Percentiles rank a stretch among this genome's conserved stretches.
These are phyloP conservation scores for Cuculus canorus DNA, from an alignment of 2,797 vertebrate genomes.

Conservation along the genomic window DNA sequence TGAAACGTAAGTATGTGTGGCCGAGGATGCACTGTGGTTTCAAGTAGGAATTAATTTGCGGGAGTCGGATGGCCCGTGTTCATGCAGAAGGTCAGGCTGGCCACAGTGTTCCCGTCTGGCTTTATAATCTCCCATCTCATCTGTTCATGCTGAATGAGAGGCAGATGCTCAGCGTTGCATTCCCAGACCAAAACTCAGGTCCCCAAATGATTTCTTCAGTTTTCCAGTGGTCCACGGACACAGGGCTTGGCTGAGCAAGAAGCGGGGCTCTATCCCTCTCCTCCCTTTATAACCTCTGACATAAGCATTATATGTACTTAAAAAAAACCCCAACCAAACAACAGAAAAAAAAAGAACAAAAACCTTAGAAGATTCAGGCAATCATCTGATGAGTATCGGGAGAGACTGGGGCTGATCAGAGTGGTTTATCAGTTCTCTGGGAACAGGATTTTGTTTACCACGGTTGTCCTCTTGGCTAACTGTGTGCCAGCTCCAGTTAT, in stretches of 20 bases:
- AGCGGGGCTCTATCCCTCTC: neutral
- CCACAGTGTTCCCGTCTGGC: neutral
- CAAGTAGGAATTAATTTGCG: slow-evolving; percentile 25
- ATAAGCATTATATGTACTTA: neutral
- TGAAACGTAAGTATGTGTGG: neutral
- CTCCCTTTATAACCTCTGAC: neutral
- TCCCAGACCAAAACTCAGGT: neutral
- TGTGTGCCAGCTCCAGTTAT: neutral
- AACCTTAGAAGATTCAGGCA: neutral
- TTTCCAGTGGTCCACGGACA: neutral
- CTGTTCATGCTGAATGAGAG: neutral
- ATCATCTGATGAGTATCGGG: neutral
- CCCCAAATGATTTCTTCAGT: neutral
- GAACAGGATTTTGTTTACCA: neutral
- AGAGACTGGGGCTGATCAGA: neutral
- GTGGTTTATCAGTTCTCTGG: neutral
- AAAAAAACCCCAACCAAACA: rapidly evolving
- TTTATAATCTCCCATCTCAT: slow-evolving; percentile 30
- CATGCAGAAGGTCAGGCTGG: neutral
- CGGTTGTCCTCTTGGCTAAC: neutral
- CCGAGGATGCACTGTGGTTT: neutral
- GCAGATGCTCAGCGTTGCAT: neutral
- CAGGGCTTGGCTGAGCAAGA: neutral
- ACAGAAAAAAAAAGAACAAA: neutral
- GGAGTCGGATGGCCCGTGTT: neutral